A percentile compares a stretch with the other conserved stretches of the same genome.
These are phyloP conservation scores for Brachionus sp. DNA, from an alignment of 1,140 invertebrate genomes.

Conservation along the genomic window DNA sequence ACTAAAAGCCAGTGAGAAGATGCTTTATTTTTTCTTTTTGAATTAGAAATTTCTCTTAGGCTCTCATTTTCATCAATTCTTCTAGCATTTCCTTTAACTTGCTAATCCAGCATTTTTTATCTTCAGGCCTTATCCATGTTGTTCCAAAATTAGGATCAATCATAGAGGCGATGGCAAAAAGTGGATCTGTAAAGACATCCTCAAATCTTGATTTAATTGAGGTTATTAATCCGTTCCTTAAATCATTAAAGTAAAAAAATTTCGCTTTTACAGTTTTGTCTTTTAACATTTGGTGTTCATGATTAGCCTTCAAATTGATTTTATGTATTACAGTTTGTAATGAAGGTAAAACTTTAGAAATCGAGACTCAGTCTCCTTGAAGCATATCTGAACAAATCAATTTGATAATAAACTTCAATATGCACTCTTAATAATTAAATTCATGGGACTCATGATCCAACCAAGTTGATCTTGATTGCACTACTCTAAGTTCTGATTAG, in stretches of 20 bases:
- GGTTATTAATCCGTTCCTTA: background rate
- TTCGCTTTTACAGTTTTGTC: background rate
- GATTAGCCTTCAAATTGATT: background rate
- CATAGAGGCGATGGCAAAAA: background rate
- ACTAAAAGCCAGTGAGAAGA: background rate
- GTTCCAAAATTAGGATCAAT: no score
- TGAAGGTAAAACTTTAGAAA: background rate
- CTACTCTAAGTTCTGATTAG: no score
- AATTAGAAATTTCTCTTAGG: background rate
- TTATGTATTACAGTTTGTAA: background rate
- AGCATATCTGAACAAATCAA: no score
- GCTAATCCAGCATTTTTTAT: no score
- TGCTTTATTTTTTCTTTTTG: background rate
- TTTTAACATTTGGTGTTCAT: background rate
- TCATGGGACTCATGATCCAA: no score
- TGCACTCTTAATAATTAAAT: no score
- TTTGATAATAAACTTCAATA: no score
- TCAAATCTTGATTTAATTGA: slow-evolving; percentile 16
- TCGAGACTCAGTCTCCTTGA: no score
- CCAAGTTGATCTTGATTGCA: no score
- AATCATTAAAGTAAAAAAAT: background rate
- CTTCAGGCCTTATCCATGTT: no score
- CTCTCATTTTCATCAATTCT: background rate
- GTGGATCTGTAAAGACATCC: background rate
- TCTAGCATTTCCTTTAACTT: background rate